Evolutionary conservation across 1,140 invertebrate genomes (phyloP), one percentile per base, ranked within the genome.

Genomic region (Harpegnathos saltator): DNA sequence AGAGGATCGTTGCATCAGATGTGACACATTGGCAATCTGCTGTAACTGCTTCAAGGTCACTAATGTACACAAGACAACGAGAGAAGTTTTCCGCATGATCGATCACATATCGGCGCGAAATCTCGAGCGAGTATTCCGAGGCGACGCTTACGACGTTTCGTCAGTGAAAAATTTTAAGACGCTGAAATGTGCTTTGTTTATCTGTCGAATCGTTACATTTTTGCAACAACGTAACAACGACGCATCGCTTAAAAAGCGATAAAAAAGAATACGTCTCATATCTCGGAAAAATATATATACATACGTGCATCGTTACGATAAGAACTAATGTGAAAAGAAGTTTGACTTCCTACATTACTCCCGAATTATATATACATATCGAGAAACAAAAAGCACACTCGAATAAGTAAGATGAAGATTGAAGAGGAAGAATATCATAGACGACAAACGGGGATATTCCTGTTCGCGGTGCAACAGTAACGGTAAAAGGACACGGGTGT

Each of bases 1-100:
- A 26, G 17, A 61, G 59, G 44, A 56, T 22, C 22, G 19, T 73
- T 74, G 38, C 12, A 50, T 74, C 72, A 77, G 26, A 19, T 44
- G 38, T 56, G 3, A 68, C n/a, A 19, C 56, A 29, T 29, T 44
- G 50, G 9, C 17, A 54, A n/a, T n/a, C 22, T 15, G 44, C 17
- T n/a, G n/a, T 1, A 12, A 58, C 54, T 38, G 9, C 2, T 59
- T 24, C 9, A 56, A 69, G 12, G 12, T 78, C 15, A 33, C 14
- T 9, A 78, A 68, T 52, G 29, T 29, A 19, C 3, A 52, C 24
- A 14, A 54, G 29, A 78, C 69, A 58, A 68, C 19, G 17, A 69
- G 56, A 78, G 14, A 26, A 74, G 17, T 56, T 66, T 14, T 54
- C 19, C 26, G 2, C 9, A n/a, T 26, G 5, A 9, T 66, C n/a